Conservation (phyloP, 2,113 vertebrate species). For the Saiga tatarica region DNA sequence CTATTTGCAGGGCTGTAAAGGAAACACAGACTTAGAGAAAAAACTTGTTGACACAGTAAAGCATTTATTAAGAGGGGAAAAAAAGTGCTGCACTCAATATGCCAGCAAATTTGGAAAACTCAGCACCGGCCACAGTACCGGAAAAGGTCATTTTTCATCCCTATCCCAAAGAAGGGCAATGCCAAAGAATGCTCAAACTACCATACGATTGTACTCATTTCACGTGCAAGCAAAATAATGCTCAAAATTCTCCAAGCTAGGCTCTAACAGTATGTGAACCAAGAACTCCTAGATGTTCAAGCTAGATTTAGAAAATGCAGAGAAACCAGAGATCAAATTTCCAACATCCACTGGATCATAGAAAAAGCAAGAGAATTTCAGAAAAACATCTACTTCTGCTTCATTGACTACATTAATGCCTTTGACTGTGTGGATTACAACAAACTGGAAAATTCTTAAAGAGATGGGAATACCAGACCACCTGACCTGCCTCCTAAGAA, state of each 20-base stretch:
- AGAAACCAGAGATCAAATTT: neutral
- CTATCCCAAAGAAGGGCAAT: neutral
- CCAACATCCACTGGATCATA: neutral
- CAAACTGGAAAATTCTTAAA: neutral
- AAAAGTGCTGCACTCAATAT: neutral
- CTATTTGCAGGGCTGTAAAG: neutral
- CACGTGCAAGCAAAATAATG: neutral
- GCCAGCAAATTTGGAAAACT: neutral
- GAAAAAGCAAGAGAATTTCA: neutral
- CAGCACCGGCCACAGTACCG: neutral
- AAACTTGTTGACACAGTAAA: neutral
- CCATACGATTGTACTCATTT: neutral
- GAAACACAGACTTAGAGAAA: neutral
- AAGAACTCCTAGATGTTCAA: neutral
- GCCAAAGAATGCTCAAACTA: neutral
- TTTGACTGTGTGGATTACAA: neutral
- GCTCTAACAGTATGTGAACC: neutral
- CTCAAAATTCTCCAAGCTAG: neutral
- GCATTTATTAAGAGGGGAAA: neutral
- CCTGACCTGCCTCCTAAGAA: neutral
- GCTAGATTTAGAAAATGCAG: neutral
- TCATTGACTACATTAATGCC: neutral
- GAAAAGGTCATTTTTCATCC: neutral
- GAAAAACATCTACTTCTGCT: neutral
- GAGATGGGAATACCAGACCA: neutral